Evolutionary conservation across 1,140 invertebrate genomes (phyloP).

Genomic region (Diorhabda carinulata): DNA sequence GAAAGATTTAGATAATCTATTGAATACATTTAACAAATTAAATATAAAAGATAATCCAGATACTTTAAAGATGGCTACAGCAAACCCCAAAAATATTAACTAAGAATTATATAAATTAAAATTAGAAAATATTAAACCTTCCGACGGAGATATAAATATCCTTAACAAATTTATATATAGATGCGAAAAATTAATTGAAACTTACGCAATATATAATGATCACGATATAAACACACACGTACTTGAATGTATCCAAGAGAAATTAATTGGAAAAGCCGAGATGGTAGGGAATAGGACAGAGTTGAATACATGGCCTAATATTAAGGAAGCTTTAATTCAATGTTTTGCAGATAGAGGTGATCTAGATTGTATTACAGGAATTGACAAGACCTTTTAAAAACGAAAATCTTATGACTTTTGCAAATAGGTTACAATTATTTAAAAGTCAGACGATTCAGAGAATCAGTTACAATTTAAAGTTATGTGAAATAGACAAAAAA

Average conservation of each 20-base stretch:
- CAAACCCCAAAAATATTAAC: background rate
- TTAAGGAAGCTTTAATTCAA: constrained; percentile 15
- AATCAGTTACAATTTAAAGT: background rate
- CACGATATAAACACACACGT: constrained; percentile 4
- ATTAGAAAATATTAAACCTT: constrained; percentile 16
- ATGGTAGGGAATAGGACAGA: constrained; percentile 18
- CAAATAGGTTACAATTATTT: too few relatives aligned
- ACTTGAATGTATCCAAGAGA: constrained; percentile 19
- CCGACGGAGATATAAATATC: constrained; percentile 12
- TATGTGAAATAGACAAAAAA: too few relatives aligned
- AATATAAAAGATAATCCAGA: too few relatives aligned
- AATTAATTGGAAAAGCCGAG: background rate
- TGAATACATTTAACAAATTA: too few relatives aligned
- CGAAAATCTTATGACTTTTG: constrained; percentile 12
- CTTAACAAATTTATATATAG: background rate
- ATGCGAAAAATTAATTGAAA: too few relatives aligned
- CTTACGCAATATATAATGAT: background rate
- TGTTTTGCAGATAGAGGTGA: constrained; percentile 17
- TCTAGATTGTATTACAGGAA: constrained; percentile 15
- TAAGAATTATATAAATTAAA: constrained; percentile 7
- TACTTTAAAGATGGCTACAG: background rate
- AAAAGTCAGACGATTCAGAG: background rate
- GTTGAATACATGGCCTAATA: constrained; percentile 8
- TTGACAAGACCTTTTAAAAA: constrained; percentile 9
- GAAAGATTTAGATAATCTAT: too few relatives aligned